Conservation (phyloP, 2,797 vertebrate species). For the Gila robusta region DNA sequence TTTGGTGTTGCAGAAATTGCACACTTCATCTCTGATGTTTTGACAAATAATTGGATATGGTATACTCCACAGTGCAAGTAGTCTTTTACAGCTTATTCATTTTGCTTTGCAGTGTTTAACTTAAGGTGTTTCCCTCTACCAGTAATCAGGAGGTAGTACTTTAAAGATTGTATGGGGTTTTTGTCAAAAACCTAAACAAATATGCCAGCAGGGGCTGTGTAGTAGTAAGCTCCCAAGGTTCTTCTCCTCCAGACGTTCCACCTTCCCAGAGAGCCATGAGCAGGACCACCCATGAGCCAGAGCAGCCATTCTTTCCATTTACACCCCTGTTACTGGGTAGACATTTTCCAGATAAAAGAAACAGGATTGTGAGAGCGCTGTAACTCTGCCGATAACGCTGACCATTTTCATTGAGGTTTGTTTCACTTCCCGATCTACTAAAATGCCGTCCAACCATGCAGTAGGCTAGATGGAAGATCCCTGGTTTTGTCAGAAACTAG, state of each 20-base stretch:
- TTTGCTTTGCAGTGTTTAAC: neutral
- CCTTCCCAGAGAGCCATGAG: constrained; percentile 57
- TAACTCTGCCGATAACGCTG: constrained; percentile 42
- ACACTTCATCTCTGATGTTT: neutral
- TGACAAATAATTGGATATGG: constrained; percentile 16
- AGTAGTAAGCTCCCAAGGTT: constrained; percentile 42
- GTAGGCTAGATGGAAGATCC: neutral
- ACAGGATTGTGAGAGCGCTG: constrained; percentile 33
- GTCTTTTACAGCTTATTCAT: neutral
- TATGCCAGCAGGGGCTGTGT: constrained; percentile 18
- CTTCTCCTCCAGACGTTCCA: constrained; percentile 51
- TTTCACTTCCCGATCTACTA: constrained; percentile 23
- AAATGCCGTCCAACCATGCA: neutral
- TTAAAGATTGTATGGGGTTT: constrained; percentile 6
- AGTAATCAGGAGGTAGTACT: neutral
- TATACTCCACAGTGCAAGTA: neutral
- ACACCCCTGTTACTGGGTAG: constrained; percentile 45
- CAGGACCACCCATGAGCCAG: constrained; percentile 65
- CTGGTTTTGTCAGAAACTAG: constrained; percentile 4
- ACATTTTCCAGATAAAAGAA: constrained; percentile 57
- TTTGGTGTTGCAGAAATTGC: neutral
- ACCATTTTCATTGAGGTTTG: constrained; percentile 34
- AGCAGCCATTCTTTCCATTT: constrained; percentile 50
- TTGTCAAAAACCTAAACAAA: constrained; percentile 15
- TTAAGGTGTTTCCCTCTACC: neutral